Evolutionary conservation across 2,888 invertebrate species (phyloP), one percentile per base, ranked within the genome.

Genomic region (Pyrrhosoma nymphula): DNA sequence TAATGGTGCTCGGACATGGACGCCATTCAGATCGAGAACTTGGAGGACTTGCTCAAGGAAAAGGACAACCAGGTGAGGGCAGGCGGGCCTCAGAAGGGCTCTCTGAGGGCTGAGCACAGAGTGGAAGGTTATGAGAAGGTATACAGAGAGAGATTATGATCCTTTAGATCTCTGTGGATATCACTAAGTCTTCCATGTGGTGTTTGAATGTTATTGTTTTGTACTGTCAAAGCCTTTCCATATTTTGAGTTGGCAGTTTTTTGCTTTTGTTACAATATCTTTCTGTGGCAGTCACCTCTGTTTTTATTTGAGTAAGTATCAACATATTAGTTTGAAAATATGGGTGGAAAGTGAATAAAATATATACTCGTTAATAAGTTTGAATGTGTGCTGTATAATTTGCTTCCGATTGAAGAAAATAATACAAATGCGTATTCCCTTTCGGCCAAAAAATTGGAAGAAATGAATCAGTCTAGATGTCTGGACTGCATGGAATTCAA

Each of bases 11-110:
- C 0, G 30, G 20, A 60, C 18, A 91, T 91, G 90, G 82, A 35
- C 16, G 30, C 0, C 35, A 96, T 96, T 69, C 97, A 99, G 99
- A 99, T 99, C 96, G 99, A 99, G 97, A 99, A 99, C 97, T 97
- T 99, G 96, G 99, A 99, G 97, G 99, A 99, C 96, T 97, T 99
- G 95, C 97, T 99, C 95, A 99, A 99, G 97, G 99, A 99, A 97
- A 99, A 99, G 97, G 99, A 99, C 97, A 99, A 99, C 97, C 99
- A 99, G 97, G 93, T 93, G 93, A 93, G 93, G 93, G 93, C 93
- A 93, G 93, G 93, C 93, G 93, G 93, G 93, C 93, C 93, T 93
- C 93, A 93, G 93, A 93, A 93, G 93, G 93, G 63, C 93, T 93
- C 93, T 93, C 69, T 93, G 63, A 47, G 93, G 93, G 93, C 93